Evolutionary conservation across 2,113 vertebrate genomes (phyloP).

Genomic region (Pardalotus punctatus): DNA sequence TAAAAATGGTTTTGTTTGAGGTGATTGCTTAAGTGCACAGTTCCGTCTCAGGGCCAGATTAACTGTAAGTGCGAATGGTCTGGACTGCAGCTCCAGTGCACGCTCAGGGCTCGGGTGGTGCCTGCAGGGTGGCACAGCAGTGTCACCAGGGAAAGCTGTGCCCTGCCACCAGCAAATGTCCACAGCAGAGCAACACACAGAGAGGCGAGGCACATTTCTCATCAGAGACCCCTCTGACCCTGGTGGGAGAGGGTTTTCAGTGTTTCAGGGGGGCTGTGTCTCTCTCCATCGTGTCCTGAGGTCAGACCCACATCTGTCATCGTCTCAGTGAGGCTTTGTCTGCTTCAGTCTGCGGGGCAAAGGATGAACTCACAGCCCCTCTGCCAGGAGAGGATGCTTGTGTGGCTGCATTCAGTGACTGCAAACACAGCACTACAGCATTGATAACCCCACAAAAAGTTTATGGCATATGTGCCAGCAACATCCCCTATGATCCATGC

Average conservation of each 20-base stretch:
- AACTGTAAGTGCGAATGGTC: background rate
- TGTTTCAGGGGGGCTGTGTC: background rate
- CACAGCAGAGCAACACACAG: background rate
- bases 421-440: background rate
- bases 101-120: background rate
- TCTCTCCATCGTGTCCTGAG: background rate
- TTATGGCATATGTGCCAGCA: background rate
- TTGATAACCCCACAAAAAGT: background rate
- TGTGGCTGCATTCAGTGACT: background rate
- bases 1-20: conserved; percentile 48
- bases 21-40: conserved; percentile 38
- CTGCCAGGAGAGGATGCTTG: background rate
- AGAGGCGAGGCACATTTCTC: background rate
- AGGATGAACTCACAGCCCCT: background rate
- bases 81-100: background rate
- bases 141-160: background rate
- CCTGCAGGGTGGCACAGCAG: background rate
- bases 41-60: background rate
- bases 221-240: background rate
- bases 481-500: background rate
- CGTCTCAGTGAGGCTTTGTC: background rate
- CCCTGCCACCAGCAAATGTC: background rate
- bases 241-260: background rate
- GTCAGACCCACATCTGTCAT: background rate
- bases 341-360: background rate